Percentiles rank a stretch among this genome's conserved stretches.
phyloP scores from a whole-genome alignment of 2,797 vertebrate genomes.

The Phoebastria nigripes region DNA sequence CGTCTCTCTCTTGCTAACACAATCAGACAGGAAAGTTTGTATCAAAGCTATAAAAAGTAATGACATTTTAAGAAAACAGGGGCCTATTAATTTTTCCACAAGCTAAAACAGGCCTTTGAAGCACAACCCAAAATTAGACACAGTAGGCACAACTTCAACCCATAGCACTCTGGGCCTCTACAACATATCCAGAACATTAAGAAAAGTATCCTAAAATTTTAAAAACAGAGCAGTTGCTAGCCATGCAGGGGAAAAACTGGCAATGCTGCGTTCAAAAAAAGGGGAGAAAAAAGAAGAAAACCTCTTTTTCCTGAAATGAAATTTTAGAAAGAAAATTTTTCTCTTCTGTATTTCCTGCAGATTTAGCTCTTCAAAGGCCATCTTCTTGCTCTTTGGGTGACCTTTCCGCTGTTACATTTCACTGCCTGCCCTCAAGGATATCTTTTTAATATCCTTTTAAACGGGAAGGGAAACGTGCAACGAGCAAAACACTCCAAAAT shows the following conservation, averaged over 20 bases:
- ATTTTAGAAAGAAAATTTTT: background rate
- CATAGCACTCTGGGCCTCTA: background rate
- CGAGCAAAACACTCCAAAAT: background rate
- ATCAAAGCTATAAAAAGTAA: constrained; percentile 31
- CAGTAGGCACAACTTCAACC: background rate
- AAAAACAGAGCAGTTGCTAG: background rate
- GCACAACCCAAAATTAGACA: background rate
- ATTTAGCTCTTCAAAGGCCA: constrained; percentile 31
- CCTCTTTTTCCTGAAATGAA: background rate
- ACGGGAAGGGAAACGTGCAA: background rate
- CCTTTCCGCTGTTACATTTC: constrained; percentile 26
- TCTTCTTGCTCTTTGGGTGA: constrained; percentile 5
- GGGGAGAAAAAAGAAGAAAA: background rate
- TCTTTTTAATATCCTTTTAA: constrained; percentile 58
- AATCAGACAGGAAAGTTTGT: background rate
- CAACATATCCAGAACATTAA: background rate
- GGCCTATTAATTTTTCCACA: background rate
- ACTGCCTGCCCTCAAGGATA: constrained; percentile 27
- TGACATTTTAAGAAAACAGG: constrained; percentile 15
- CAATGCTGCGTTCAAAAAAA: background rate
- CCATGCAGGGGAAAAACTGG: background rate
- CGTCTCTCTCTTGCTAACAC: background rate
- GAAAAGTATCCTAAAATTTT: background rate
- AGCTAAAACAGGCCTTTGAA: background rate
- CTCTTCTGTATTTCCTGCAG: background rate